These are phyloP conservation scores for Dermolepida albohirtum DNA, from an alignment of 2,888 invertebrate species.

Conservation along the genomic window DNA sequence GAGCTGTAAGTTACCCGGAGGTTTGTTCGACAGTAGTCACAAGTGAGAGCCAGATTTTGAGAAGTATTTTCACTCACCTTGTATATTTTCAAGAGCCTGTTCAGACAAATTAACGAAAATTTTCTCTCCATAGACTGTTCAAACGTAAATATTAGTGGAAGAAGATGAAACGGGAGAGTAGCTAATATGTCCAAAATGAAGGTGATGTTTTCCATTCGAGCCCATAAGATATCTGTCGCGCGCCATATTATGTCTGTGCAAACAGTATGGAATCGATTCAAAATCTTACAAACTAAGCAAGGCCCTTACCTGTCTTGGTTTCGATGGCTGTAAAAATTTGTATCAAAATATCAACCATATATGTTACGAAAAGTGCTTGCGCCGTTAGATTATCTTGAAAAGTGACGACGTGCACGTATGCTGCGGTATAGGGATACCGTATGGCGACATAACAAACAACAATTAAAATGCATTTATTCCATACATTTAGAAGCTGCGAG, in stretches of 20 bases:
- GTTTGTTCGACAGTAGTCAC: too few species aligned
- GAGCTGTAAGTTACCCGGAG: too few species aligned
- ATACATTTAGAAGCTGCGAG: constrained; percentile 28
- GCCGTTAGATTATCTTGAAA: constrained; percentile 1
- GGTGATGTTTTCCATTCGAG: constrained; percentile 31
- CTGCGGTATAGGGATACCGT: constrained; percentile 31
- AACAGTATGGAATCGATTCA: neutral
- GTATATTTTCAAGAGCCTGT: constrained; percentile 38
- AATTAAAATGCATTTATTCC: constrained; percentile 20
- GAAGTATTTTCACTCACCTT: constrained; percentile 35
- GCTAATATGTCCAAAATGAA: constrained; percentile 37
- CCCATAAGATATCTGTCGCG: constrained; percentile 21
- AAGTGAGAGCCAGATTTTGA: too few species aligned
- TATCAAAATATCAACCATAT: constrained; percentile 31
- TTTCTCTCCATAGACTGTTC: neutral
- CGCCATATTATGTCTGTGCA: constrained; percentile 22
- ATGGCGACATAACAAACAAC: constrained; percentile 26
- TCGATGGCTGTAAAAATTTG: constrained; percentile 37
- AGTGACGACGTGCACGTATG: neutral
- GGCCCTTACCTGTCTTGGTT: constrained; percentile 30
- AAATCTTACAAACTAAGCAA: neutral
- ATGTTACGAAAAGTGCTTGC: constrained; percentile 17
- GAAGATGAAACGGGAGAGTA: constrained; percentile 26
- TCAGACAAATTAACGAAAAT: constrained; percentile 22
- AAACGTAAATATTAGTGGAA: neutral